phyloP scores from a whole-genome alignment of 2,888 invertebrate species.

The Choristoneura rosaceana region DNA sequence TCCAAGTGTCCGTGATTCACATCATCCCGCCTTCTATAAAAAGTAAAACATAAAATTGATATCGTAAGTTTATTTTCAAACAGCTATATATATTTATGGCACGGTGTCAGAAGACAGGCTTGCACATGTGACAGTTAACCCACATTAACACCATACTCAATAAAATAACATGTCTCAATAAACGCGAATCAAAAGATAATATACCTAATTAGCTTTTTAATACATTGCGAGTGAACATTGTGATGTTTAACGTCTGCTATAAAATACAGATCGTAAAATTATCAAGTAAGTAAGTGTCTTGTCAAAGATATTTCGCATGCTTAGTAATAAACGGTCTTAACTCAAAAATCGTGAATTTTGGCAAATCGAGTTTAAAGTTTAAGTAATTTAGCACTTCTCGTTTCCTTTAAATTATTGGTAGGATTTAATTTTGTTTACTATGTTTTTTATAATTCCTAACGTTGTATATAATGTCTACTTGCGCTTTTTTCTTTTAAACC shows the following conservation, averaged over 20 bases:
- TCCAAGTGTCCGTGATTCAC: no score
- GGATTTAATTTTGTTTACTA: no score
- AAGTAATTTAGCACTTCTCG: no score
- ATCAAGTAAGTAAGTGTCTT: neutral
- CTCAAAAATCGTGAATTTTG: no score
- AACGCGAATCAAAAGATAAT: constrained; percentile 30
- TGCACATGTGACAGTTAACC: constrained; percentile 11
- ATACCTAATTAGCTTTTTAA: constrained; percentile 22
- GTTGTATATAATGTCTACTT: no score
- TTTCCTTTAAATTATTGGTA: no score
- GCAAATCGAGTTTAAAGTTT: no score
- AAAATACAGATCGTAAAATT: constrained; percentile 9
- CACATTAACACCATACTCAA: constrained; percentile 2
- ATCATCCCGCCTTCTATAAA: neutral
- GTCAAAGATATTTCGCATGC: neutral
- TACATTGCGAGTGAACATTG: constrained; percentile 9
- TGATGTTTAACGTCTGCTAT: constrained; percentile 17
- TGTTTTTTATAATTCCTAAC: no score
- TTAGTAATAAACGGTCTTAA: no score
- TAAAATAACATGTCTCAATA: neutral
- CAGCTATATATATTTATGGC: neutral
- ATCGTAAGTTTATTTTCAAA: no score
- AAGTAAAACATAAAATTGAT: neutral
- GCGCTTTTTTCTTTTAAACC: no score
- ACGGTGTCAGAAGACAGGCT: neutral